phyloP scores from a whole-genome alignment of 2,797 vertebrate species.

The Chiloscyllium punctatum region DNA sequence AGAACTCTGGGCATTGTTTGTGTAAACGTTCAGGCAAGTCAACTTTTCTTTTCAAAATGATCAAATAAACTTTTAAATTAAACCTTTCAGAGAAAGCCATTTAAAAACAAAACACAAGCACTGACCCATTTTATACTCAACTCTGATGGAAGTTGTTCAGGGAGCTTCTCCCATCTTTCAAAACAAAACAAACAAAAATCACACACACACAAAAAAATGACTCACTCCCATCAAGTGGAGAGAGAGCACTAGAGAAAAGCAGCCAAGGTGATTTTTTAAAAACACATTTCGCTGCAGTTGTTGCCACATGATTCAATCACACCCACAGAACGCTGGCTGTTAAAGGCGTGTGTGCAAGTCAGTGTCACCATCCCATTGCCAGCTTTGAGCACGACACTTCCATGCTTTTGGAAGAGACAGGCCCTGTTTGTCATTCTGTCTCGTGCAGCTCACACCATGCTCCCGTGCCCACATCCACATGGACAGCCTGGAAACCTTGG shows the following conservation, averaged over 20 bases:
- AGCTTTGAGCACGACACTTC: neutral
- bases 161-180: neutral
- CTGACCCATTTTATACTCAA: no score
- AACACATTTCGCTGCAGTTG: neutral
- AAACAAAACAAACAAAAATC: neutral
- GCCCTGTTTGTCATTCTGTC: neutral
- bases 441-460: neutral
- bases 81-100: neutral
- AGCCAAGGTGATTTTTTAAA: neutral
- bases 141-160: neutral
- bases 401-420: neutral
- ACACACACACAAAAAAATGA: neutral
- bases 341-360: neutral
- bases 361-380: neutral
- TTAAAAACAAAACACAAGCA: neutral
- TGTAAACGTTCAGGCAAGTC: neutral
- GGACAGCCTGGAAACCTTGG: neutral
- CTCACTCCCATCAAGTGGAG: slow-evolving; percentile 27
- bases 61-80: neutral
- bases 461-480: neutral
- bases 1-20: neutral
- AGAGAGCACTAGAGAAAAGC: neutral
- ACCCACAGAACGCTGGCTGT: neutral
- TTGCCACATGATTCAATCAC: neutral
- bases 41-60: neutral